A percentile compares a stretch with the other conserved stretches of the same genome.
phyloP scores from a whole-genome alignment of 2,113 vertebrate species.

The Psittacula cyanocephala region DNA sequence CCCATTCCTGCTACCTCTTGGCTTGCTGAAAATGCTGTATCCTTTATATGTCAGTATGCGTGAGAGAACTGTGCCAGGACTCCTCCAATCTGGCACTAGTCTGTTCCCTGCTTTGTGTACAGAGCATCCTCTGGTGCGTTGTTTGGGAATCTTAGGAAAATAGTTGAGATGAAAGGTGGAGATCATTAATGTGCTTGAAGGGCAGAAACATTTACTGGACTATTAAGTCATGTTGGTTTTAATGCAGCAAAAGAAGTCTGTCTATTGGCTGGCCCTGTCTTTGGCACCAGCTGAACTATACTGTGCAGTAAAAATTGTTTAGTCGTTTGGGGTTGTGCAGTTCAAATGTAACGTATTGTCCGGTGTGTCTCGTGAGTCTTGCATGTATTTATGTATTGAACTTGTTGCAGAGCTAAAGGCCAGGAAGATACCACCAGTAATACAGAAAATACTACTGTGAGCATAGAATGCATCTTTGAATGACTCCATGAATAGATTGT shows the following conservation, averaged over 20 bases:
- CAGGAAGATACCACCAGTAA: neutral
- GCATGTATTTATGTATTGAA: neutral
- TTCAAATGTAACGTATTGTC: neutral
- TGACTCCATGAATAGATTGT: neutral
- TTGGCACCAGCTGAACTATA: neutral
- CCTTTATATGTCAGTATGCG: neutral
- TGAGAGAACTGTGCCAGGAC: neutral
- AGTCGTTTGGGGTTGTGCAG: neutral
- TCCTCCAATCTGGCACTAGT: neutral
- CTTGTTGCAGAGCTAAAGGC: neutral
- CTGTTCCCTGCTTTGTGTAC: neutral
- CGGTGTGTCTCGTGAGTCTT: neutral
- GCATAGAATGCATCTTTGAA: neutral
- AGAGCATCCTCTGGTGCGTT: neutral
- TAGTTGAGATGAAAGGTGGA: neutral
- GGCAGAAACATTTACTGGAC: neutral
- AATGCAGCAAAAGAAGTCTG: neutral
- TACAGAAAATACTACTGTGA: neutral
- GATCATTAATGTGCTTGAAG: neutral
- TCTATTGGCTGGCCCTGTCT: neutral
- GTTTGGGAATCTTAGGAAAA: neutral
- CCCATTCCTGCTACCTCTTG: neutral
- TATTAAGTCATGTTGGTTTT: neutral
- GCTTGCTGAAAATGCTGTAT: neutral
- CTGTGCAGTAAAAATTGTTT: neutral